These are phyloP conservation scores for Pocillopora verrucosa DNA, from an alignment of 64 coral and sea anemone genomes.

Conservation along the genomic window DNA sequence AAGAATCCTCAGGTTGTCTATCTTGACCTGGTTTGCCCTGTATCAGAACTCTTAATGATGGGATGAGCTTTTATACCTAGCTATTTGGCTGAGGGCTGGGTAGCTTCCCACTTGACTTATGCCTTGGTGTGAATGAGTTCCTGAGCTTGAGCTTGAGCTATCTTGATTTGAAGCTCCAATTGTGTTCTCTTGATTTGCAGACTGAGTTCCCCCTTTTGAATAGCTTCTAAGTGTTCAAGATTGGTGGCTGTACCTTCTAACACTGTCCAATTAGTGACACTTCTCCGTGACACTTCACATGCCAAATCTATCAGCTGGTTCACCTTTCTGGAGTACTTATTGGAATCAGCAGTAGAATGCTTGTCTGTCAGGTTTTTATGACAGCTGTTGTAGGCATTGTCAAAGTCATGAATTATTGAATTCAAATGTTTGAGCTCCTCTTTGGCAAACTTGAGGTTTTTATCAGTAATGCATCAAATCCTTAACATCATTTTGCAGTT, in stretches of 20 bases:
- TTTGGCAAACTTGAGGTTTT: not conserved
- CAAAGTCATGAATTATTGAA: not conserved
- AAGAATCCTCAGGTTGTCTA: not conserved
- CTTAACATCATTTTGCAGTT: not conserved
- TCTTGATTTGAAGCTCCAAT: not conserved
- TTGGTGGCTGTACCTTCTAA: not conserved
- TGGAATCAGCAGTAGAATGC: constrained; percentile 1
- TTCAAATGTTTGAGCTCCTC: constrained; percentile 18
- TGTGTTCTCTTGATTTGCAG: not conserved
- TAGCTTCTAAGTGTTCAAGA: not conserved
- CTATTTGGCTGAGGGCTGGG: too few species aligned
- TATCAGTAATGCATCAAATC: not conserved
- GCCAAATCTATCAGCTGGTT: not conserved
- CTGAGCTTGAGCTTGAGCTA: constrained; percentile 7
- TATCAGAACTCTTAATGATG: too few species aligned
- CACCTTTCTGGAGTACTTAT: constrained; percentile 15
- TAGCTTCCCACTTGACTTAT: not conserved
- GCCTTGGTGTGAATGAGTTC: not conserved
- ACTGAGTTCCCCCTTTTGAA: not conserved
- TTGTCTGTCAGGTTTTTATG: constrained; percentile 7
- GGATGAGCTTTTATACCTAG: too few species aligned
- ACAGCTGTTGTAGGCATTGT: not conserved
- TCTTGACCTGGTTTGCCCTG: too few species aligned
- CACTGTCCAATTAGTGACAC: constrained; percentile 1
- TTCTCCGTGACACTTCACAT: not conserved